Base-by-base conservation (phyloP, 2,113 vertebrate species). In the Tapirus terrestris region DNA sequence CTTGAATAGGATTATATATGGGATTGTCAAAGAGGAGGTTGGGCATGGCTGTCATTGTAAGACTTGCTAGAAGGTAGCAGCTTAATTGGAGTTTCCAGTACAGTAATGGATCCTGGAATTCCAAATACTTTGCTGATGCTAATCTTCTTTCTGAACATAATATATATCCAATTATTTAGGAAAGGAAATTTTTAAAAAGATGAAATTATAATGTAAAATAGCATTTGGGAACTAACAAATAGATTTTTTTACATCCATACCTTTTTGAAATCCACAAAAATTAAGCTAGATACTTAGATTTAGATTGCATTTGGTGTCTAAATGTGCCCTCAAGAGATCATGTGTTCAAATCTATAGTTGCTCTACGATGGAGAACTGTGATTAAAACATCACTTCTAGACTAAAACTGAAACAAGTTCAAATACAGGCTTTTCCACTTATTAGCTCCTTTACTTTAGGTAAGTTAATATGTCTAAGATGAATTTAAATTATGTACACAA, bases 271-370 rank as follows among this genome's bases (percentile, higher is more conserved):
- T 63, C 16, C 81, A 76, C 23, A 63, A 94, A 67, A 67, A 21
- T 79, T 94, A 72, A 91, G 10, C 39, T 88, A 84, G 48, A 72
- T 31, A 72, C 36, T 77, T 93, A 39, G 2, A 53, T 89, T 65
- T 89, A 39, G 67, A 90, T 77, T 90, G 39, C 29, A 31, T 88
- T 91, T 96, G 31, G 27, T 83, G 88, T 96, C 76, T 60, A 83
- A 96, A 88, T 56, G 3, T 31, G 45, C 4, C 67, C 39, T 87
- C 20, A 72, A 67, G 48, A 81, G 36, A 88, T 43, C 61, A 23
- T 79, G 72, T 25, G 25, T 89, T 97, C 60, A 61, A 81, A 86
- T 75, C 20, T 67, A 53, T 61, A 45, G 39, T 84, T 90, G 51
- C 48, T 67, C 16, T 65, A 89, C 8, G 23, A 20, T 86, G 8